A percentile compares a stretch with the other conserved stretches of the same genome.
Evolutionary conservation across 2,888 invertebrate genomes (phyloP).

Genomic region (Habroteleia sp.): DNA sequence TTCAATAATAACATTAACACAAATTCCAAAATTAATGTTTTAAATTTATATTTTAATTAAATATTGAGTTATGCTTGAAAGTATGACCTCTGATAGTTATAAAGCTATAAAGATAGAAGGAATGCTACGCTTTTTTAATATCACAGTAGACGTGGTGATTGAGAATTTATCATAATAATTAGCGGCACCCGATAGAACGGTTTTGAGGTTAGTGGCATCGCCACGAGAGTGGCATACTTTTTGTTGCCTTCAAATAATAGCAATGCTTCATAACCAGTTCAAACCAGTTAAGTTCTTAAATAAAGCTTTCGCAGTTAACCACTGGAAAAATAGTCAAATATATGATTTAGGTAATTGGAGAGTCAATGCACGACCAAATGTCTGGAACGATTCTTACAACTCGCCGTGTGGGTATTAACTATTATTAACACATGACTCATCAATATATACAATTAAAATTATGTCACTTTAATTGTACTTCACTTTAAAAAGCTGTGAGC

Average conservation of each 20-base stretch:
- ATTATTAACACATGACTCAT: no score
- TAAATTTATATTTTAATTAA: no score
- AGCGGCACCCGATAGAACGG: conserved; percentile 38
- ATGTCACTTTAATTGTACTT: no score
- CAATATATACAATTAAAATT: no score
- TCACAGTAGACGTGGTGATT: conserved; percentile 27
- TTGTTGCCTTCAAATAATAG: conserved; percentile 47
- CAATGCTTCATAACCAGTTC: conserved; percentile 20
- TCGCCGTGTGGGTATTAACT: no score
- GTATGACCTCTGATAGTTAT: no score
- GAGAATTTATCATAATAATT: conserved; percentile 55
- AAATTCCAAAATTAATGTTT: no score
- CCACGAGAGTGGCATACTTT: conserved; percentile 49
- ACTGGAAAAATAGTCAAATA: conserved; percentile 47
- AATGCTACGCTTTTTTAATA: conserved; percentile 28
- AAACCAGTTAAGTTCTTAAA: conserved; percentile 50
- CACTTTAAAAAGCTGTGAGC: no score
- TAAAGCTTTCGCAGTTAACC: conserved; percentile 44
- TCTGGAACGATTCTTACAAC: conserved; percentile 9
- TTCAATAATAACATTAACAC: no score
- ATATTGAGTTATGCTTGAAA: no score
- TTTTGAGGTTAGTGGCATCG: conserved; percentile 52
- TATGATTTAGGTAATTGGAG: conserved; percentile 49
- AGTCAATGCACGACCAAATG: conserved; percentile 44
- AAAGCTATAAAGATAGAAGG: no score